These are phyloP conservation scores for Chrysemys picta DNA, from an alignment of 2,113 vertebrate genomes.

Conservation along the genomic window DNA sequence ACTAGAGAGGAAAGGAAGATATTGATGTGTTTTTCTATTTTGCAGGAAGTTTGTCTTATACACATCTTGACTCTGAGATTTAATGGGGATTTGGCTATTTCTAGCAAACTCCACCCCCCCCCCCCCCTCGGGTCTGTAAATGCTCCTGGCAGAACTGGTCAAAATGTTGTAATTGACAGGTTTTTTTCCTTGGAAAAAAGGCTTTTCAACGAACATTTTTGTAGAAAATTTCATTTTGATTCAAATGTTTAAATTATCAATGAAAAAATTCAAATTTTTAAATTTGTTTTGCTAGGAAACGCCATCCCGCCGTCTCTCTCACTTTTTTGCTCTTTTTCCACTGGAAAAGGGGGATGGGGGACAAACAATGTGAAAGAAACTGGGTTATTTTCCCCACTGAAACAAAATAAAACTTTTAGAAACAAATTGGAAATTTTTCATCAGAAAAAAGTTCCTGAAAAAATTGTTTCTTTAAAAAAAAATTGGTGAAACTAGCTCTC, in stretches of 20 bases:
- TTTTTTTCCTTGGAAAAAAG: not conserved
- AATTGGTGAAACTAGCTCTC: not conserved
- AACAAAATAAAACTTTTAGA: not conserved
- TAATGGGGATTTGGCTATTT: constrained; percentile 1
- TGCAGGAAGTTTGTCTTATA: not conserved
- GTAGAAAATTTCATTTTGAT: not conserved
- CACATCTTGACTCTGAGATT: not conserved
- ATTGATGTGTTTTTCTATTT: not conserved
- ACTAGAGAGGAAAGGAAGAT: not conserved
- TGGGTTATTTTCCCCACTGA: not conserved
- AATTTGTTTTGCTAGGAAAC: not conserved
- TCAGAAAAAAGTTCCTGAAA: not conserved
- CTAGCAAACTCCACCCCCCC: not conserved
- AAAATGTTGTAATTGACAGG: not conserved
- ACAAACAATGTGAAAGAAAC: not conserved
- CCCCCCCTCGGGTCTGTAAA: not conserved
- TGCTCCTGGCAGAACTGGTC: not conserved
- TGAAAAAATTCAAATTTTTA: not conserved
- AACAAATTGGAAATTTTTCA: not conserved
- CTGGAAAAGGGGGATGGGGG: not conserved
- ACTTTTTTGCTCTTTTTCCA: not conserved
- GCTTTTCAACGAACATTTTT: not conserved
- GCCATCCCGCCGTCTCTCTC: not conserved
- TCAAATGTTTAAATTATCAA: not conserved
- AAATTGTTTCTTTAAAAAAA: constrained; percentile 1